Evolutionary conservation across 2,113 vertebrate species (phyloP).

Genomic region (Hippocampus abdominalis): DNA sequence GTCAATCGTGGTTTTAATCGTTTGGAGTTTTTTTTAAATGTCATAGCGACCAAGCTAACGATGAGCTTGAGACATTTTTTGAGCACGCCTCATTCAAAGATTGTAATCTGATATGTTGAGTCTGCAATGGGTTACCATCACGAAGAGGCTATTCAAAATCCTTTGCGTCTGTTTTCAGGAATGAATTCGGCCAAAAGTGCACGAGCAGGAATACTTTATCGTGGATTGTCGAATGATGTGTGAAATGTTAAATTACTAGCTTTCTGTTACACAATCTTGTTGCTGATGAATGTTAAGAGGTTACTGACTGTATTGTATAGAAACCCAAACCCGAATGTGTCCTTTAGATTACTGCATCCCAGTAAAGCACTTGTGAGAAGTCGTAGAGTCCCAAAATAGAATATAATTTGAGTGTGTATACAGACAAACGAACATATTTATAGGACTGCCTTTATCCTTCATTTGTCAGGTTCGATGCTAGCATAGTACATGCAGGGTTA

Average conservation of each 20-base stretch:
- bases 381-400: no score
- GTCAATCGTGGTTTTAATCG: not conserved
- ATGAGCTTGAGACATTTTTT: not conserved
- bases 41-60: not conserved
- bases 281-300: not conserved
- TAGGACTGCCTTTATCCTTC: not conserved
- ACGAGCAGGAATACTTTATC: not conserved
- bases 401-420: not conserved
- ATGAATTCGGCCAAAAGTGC: not conserved
- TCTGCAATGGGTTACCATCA: not conserved
- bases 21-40: not conserved
- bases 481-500: not conserved
- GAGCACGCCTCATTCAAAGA: not conserved
- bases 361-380: no score
- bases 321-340: not conserved
- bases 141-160: not conserved
- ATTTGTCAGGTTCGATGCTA: not conserved
- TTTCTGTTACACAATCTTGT: not conserved
- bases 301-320: not conserved
- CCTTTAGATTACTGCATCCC: not conserved
- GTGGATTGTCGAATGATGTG: not conserved
- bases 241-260: not conserved
- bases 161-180: not conserved
- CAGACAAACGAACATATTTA: not conserved
- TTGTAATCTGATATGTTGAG: constrained; percentile 10